Conservation (phyloP, 2,888 invertebrate species). For the Ephialtes manifestator region DNA sequence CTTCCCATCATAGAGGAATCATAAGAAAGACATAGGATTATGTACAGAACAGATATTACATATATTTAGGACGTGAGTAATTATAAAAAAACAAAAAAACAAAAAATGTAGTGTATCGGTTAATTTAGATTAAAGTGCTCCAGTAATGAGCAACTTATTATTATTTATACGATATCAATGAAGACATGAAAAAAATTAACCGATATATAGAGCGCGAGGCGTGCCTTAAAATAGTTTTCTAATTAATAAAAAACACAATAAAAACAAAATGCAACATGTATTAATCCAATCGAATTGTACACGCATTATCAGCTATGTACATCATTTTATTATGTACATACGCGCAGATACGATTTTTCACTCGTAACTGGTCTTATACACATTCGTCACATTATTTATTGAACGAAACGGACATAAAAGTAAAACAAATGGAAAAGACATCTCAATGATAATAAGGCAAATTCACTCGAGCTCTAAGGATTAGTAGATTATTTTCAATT, state of each 20-base stretch:
- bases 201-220: constrained; percentile 80
- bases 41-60: constrained; percentile 85
- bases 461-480: constrained; percentile 80
- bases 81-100: constrained; percentile 72
- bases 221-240: constrained; percentile 83
- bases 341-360: constrained; percentile 60
- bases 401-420: constrained; percentile 70
- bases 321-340: constrained; percentile 78
- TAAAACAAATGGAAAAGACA: constrained; percentile 68
- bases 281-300: constrained; percentile 65
- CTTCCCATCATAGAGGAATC: constrained; percentile 81
- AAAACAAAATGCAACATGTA: constrained; percentile 68
- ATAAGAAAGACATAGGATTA: constrained; percentile 84
- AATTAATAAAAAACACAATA: constrained; percentile 55
- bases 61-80: constrained; percentile 78
- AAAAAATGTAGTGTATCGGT: constrained; percentile 78
- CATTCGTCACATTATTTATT: constrained; percentile 81
- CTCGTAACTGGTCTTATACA: constrained; percentile 74
- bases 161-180: constrained; percentile 82
- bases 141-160: constrained; percentile 77
- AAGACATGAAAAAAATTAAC: constrained; percentile 73
- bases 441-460: constrained; percentile 76
- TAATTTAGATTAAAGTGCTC: constrained; percentile 79
- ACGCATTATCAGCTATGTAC: constrained; percentile 66
- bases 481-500: constrained; percentile 79